Evolutionary conservation across 2,797 vertebrate species (phyloP), one percentile per base, ranked within the genome.

Genomic region (Chanos chanos): DNA sequence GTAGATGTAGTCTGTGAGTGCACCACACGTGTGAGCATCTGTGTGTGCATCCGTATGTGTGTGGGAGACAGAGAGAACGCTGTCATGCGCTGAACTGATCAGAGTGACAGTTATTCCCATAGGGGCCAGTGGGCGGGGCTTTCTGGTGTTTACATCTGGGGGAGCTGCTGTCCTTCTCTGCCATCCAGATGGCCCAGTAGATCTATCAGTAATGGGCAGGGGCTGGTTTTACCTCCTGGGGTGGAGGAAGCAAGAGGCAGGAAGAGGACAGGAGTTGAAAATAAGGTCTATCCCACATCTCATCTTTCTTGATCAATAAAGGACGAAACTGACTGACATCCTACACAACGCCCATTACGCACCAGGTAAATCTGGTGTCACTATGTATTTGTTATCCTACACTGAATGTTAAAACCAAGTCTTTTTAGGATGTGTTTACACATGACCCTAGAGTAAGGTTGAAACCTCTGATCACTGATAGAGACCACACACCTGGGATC

Each of bases 31-130:
- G 18, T 8, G 16, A 15, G 13, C 37, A 8, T 34, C 4, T 19
- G 36, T 18, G 39, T n/a, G 9, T 30, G 24, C 43, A 25, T 31
- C 16, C 13, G 51, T 44, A 19, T 51, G 30, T 37, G 36, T 21
- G 30, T 41, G 58, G 30, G 34, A n/a, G 28, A 37, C 54, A 52
- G 37, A 12, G 33, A 19, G 61, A 53, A 27, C 18, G 31, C 69
- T 53, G 37, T 51, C 18, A 19, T 33, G 19, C 19, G 18, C 16
- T 64, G 49, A 70, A 52, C 48, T 59, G 67, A 69, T 64, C 22
- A 54, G 28, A 61, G 21, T 72, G 61, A 65, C 43, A 69, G 61
- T 15, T 22, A 5, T 40, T 44, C 61, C 41, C 60, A 41, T 18
- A 31, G 59, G 56, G 61, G 21, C 21, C 16, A 45, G 31, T 5